Conservation (phyloP, 2,113 vertebrate species). For the Cacatua alba region DNA sequence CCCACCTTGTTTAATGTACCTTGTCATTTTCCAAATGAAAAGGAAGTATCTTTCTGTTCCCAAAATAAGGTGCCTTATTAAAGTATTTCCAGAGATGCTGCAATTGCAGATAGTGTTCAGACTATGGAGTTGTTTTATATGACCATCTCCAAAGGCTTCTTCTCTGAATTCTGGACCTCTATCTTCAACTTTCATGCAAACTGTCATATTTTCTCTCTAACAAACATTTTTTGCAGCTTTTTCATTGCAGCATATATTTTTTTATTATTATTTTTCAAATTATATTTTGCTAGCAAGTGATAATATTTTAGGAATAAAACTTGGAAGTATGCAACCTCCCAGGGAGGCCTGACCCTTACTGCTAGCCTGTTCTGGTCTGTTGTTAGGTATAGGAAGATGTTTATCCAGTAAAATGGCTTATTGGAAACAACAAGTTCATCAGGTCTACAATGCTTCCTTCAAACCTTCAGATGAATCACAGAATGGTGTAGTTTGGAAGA, state of each 20-base stretch:
- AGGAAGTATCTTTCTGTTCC: background rate
- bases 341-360: background rate
- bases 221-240: rapidly evolving
- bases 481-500: background rate
- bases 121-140: background rate
- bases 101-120: background rate
- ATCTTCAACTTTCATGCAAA: background rate
- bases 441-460: background rate
- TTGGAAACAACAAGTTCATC: background rate
- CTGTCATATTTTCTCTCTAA: background rate
- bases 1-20: background rate
- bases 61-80: background rate
- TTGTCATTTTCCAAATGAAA: constrained; percentile 2
- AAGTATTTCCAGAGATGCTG: background rate
- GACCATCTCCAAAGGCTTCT: background rate
- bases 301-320: background rate
- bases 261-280: background rate
- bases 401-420: background rate
- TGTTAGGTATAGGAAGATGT: background rate
- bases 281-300: background rate
- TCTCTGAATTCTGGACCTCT: background rate
- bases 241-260: rapidly evolving
- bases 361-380: background rate
- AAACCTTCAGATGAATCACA: background rate
- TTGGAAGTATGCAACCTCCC: background rate